These are phyloP conservation scores for Epinotia ramella DNA, from an alignment of 2,888 invertebrate species.

Conservation along the genomic window DNA sequence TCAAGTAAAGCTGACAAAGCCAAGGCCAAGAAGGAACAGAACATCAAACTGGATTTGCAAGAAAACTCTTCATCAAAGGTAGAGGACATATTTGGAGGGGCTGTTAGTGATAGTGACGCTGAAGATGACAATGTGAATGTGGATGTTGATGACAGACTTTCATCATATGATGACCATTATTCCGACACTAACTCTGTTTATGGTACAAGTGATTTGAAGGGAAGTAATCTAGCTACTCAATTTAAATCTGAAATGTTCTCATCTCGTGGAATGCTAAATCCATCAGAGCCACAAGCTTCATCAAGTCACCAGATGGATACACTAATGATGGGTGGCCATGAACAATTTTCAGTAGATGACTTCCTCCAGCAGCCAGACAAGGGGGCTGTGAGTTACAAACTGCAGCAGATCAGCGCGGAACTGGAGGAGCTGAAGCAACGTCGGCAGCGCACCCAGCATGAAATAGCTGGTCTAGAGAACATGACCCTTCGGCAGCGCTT, in stretches of 20 bases:
- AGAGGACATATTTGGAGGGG: conserved; percentile 93
- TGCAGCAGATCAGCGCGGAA: conserved; percentile 88
- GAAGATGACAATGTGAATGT: conserved; percentile 90
- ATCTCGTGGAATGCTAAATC: conserved; percentile 45
- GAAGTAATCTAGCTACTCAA: conserved; percentile 54
- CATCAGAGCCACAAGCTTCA: conserved; percentile 42
- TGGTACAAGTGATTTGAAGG: conserved; percentile 52
- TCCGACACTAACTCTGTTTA: conserved; percentile 82
- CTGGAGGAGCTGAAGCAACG: conserved; percentile 89
- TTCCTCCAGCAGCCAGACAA: conserved; percentile 51
- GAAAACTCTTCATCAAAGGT: conserved; percentile 54
- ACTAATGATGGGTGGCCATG: conserved; percentile 34
- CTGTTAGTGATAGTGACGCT: conserved; percentile 92
- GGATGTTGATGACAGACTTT: conserved; percentile 91
- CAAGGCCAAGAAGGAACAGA: conserved; percentile 53
- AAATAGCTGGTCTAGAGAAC: conserved; percentile 92
- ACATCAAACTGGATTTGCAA: conserved; percentile 47
- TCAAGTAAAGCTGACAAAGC: conserved; percentile 51
- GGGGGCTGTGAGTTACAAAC: conserved; percentile 80
- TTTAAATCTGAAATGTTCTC: conserved; percentile 60
- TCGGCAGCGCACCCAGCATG: conserved; percentile 89
- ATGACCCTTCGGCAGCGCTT: conserved; percentile 91
- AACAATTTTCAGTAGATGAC: conserved; percentile 44
- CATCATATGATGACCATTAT: conserved; percentile 88
- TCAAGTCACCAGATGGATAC: conserved; percentile 23